These are phyloP conservation scores for Dryomyza anilis DNA, from an alignment of 2,888 invertebrate genomes.

Conservation along the genomic window DNA sequence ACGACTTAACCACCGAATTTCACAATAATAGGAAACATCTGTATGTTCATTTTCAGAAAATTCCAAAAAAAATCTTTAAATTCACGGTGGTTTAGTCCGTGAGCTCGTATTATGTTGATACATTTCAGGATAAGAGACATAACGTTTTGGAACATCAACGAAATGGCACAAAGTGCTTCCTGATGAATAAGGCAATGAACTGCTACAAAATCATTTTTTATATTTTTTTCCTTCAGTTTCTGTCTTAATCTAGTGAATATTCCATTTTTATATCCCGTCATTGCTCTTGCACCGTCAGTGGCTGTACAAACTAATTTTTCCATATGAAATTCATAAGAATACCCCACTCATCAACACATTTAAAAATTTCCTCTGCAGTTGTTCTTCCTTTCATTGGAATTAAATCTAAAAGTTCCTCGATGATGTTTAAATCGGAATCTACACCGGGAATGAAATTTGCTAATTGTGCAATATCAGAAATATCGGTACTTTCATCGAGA, in stretches of 20 bases:
- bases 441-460: neutral
- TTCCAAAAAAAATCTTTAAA: neutral
- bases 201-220: neutral
- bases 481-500: constrained; percentile 1
- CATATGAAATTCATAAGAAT: neutral
- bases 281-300: constrained; percentile 4
- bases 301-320: constrained; percentile 3
- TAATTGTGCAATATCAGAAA: constrained; percentile 8
- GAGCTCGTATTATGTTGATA: neutral
- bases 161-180: neutral
- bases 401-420: neutral
- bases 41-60: neutral
- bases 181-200: constrained; percentile 4
- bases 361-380: neutral
- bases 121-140: neutral
- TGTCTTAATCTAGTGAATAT: neutral
- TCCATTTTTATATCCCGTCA: neutral
- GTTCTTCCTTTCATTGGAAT: constrained; percentile 5
- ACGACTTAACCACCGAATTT: neutral
- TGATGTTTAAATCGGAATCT: neutral
- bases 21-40: neutral
- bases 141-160: neutral
- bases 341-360: neutral
- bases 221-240: neutral
- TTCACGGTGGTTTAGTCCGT: neutral